Conservation (phyloP, 2,888 invertebrate species). For the Rhamphomyia laevipes region DNA sequence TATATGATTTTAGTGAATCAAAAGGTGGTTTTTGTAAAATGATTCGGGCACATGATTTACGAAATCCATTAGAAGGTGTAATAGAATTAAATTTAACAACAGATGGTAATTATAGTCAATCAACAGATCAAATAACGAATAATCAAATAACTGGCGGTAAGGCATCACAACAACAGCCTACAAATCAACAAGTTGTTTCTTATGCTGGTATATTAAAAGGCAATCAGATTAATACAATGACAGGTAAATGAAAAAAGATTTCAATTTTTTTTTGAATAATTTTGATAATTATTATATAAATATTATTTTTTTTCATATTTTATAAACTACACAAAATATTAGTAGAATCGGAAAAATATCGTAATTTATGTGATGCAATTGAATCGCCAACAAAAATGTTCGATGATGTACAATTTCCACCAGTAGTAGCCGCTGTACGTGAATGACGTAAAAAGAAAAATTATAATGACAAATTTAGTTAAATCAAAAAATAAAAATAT, state of each 20-base stretch:
- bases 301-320: not conserved
- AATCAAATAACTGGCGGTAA: not conserved
- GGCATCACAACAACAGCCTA: not conserved
- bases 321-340: no score
- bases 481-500: no score
- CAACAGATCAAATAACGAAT: not conserved
- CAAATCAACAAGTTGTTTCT: constrained; percentile 30
- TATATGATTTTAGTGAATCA: constrained; percentile 32
- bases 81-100: constrained; percentile 22
- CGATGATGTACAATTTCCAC: constrained; percentile 37
- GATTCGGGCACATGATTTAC: constrained; percentile 32
- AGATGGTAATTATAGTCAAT: constrained; percentile 8
- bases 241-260: constrained; percentile 50
- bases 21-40: constrained; percentile 34
- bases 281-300: not conserved
- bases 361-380: constrained; percentile 36
- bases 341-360: constrained; percentile 35
- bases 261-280: not conserved
- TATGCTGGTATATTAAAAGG: constrained; percentile 87
- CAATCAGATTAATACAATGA: constrained; percentile 49
- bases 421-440: constrained; percentile 29
- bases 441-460: constrained; percentile 13
- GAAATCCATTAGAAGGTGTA: constrained; percentile 32
- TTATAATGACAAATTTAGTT: not conserved
- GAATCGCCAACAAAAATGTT: constrained; percentile 34